Conservation (phyloP, 2,113 vertebrate genomes). For the Ondatra zibethicus region DNA sequence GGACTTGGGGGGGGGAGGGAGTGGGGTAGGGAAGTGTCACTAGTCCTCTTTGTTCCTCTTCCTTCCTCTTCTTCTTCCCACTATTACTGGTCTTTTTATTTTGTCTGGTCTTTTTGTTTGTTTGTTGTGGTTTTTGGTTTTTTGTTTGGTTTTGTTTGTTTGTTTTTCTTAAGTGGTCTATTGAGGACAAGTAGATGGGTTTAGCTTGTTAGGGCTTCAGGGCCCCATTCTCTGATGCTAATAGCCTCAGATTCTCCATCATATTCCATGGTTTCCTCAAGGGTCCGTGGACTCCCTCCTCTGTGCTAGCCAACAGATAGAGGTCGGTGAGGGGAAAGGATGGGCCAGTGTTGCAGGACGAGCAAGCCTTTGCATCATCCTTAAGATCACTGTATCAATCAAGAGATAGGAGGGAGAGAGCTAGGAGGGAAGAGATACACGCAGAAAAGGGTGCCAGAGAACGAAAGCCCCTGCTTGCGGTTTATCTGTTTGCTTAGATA, state of each 20-base stretch:
- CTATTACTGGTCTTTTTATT: neutral
- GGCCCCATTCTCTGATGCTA: neutral
- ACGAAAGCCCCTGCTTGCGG: neutral
- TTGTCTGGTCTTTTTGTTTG: too few relatives aligned
- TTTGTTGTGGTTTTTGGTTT: too few relatives aligned
- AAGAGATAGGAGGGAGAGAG: neutral
- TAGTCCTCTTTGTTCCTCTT: neutral
- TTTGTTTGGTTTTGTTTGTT: neutral
- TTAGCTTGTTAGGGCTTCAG: too few relatives aligned
- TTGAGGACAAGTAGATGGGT: too few relatives aligned
- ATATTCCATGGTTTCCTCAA: neutral
- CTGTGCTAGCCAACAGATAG: neutral
- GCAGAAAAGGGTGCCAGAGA: neutral
- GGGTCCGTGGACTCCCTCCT: neutral
- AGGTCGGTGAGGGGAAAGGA: rapidly evolving
- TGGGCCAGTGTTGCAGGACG: rapidly evolving
- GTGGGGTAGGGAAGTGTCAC: too few relatives aligned
- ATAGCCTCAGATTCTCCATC: neutral
- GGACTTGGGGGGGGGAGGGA: neutral
- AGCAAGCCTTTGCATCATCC: neutral
- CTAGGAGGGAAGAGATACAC: neutral
- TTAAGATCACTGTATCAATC: neutral
- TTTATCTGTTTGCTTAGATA: neutral
- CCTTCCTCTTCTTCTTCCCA: neutral
- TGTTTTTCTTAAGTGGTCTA: neutral